Evolutionary conservation across 1,140 invertebrate species (phyloP), one percentile per base, ranked within the genome.

Genomic region (Leptestheria dahalacensis): DNA sequence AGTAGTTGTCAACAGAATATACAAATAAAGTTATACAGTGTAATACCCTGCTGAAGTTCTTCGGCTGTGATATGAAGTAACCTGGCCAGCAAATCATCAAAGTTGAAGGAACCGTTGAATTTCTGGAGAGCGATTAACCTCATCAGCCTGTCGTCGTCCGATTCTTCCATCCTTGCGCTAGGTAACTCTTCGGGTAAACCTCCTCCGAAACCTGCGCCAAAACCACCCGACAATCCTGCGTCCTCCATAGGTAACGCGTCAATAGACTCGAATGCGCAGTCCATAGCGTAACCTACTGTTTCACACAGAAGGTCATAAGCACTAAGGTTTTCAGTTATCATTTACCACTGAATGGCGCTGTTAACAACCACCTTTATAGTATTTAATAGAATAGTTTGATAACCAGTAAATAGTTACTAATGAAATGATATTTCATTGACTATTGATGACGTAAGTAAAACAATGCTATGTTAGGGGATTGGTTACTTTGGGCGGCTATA

Each of bases 41-140:
- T 29, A 1, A 15, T 60, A 66, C 64, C 52, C 51, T 61, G 21
- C 28, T 61, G 57, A 28, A 65, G 46, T 4, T 47, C 23, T 2
- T 59, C 62, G 20, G 64, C 59, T 11, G 41, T 28, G 11, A 29
- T 56, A 1, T 59, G 57, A 53, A 66, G 53, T 1, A 60, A 49
- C 1, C 12, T 46, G 21, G 28, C 48, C 18, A 66, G 62, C 0
- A 28, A 10, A 11, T 48, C 20, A 48, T 62, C 53, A 1, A 63
- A 33, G 4, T 33, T n/a, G 23, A 61, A 66, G 2, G 64, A 65
- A 1, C 64, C 65, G 47, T 63, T 52, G 57, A 65, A 65, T 11
- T 61, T 65, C 48, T 66, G 65, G 1, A 61, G 33, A 3, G 50
- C 23, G 0, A 66, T 57, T 25, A 66, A 15, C 23, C 49, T 28